Conservation (phyloP, 2,888 invertebrate species). For the Leucophenga montana region DNA sequence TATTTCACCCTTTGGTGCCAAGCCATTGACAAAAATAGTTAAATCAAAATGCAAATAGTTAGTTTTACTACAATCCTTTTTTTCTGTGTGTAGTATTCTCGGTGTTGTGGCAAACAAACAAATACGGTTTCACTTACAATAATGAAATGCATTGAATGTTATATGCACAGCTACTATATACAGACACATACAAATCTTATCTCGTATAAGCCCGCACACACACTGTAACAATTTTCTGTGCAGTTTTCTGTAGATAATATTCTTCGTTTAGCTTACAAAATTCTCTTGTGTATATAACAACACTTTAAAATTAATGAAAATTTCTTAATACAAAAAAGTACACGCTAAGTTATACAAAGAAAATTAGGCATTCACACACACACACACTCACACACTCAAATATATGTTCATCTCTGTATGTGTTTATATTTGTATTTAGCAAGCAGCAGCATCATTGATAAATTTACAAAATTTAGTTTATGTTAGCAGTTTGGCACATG, state of each 20-base stretch:
- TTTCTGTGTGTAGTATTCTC: no score
- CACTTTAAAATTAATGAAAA: conserved; percentile 42
- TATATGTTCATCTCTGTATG: background rate
- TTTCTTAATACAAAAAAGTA: conserved; percentile 38
- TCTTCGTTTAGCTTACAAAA: conserved; percentile 3
- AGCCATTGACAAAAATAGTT: no score
- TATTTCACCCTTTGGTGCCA: no score
- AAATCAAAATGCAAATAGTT: no score
- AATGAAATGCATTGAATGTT: conserved; percentile 23
- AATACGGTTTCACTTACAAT: conserved; percentile 56
- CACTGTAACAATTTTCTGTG: background rate
- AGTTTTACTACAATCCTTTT: no score
- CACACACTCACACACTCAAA: conserved; percentile 10
- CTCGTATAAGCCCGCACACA: background rate
- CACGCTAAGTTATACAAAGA: conserved; percentile 15
- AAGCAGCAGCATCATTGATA: conserved; percentile 34
- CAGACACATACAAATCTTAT: conserved; percentile 10
- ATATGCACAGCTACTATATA: no score
- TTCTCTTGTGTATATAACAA: conserved; percentile 11
- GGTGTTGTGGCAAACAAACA: conserved; percentile 43
- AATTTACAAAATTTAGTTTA: conserved; percentile 38
- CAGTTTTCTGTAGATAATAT: background rate
- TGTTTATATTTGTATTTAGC: background rate
- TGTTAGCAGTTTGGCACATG: no score
- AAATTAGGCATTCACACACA: conserved; percentile 10